Evolutionary conservation across 1,140 invertebrate genomes (phyloP), one percentile per base, ranked within the genome.

Genomic region (Aleiodes sp.): DNA sequence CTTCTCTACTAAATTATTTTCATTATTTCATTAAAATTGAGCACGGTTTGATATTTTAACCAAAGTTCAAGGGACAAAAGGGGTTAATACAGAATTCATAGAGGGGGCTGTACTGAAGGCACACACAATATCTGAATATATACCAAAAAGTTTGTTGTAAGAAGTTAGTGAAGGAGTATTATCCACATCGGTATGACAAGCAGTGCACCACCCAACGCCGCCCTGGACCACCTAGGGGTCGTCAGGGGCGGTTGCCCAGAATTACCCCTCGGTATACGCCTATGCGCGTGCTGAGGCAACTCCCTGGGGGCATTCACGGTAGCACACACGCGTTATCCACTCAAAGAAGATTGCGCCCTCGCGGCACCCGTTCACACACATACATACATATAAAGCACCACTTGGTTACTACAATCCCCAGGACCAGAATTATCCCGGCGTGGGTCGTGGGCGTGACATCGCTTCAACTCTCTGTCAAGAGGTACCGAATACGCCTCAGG

Each of bases 141-240:
- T 28, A 2, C 19, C 6, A 26, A n/a, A 56, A 9, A 56, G 21
- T 43, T 12, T n/a, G 31, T 46, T 8, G n/a, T 39, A 46, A 46
- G 41, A 19, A 14, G 12, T 8, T 24, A 59, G 1, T 29, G 21
- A 60, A 60, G 59, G 59, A 35, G 59, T 35, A 35, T 37, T 39
- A 62, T 65, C 26, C 41, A 72, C 28, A 52, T 70, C 66, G 33
- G 31, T 68, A 64, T 65, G 63, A 68, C 46, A 68, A 62, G 60
- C 39, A 61, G 35, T 69, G 69, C 66, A 71, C 72, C 72, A 73
- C 72, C 72, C 72, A 67, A 64, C 41, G 70, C 65, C 72, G 72
- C 72, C 72, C 72, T 73, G 72, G 72, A 73, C 72, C 72, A 70
- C 72, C 72, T 73, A 73, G 70, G 70, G 72, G 72, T 73, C 72